These are phyloP conservation scores for Corythornis madagascariensis DNA, from an alignment of 2,113 vertebrate species.

Conservation along the genomic window DNA sequence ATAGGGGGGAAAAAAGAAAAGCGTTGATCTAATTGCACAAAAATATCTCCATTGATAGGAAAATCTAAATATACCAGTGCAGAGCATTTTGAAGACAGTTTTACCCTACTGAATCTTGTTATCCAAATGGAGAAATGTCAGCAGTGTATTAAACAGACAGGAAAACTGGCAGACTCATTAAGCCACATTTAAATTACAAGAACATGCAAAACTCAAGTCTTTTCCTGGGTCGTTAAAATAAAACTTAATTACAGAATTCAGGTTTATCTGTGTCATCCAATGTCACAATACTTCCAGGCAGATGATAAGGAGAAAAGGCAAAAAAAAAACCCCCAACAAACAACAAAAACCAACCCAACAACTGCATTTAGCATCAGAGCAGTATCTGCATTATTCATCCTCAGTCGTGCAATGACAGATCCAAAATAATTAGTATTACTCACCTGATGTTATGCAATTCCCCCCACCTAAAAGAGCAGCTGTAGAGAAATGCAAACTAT, in stretches of 20 bases:
- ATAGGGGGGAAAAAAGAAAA: background rate
- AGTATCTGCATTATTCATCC: slow-evolving; percentile 67
- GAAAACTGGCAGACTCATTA: background rate
- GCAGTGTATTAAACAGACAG: background rate
- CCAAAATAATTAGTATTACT: slow-evolving; percentile 63
- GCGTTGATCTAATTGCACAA: background rate
- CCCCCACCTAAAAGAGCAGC: background rate
- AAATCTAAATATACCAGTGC: background rate
- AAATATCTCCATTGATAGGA: background rate
- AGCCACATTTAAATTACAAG: background rate
- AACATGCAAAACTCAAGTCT: background rate
- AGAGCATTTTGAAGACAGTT: background rate
- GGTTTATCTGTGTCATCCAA: slow-evolving; percentile 13
- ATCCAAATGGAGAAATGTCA: background rate
- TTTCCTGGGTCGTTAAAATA: slow-evolving; percentile 18
- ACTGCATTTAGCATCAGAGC: slow-evolving; percentile 8
- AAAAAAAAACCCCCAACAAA: background rate
- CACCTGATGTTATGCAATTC: slow-evolving; percentile 46
- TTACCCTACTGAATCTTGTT: background rate
- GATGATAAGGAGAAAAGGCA: slow-evolving; percentile 4
- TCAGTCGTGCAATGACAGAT: slow-evolving; percentile 37
- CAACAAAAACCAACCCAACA: background rate
- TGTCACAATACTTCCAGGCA: slow-evolving; percentile 60
- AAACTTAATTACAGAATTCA: slow-evolving; percentile 38
- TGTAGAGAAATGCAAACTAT: background rate